These are phyloP conservation scores for Microctenopoma lineatum DNA, from an alignment of 2,797 vertebrate genomes.

Conservation along the genomic window DNA sequence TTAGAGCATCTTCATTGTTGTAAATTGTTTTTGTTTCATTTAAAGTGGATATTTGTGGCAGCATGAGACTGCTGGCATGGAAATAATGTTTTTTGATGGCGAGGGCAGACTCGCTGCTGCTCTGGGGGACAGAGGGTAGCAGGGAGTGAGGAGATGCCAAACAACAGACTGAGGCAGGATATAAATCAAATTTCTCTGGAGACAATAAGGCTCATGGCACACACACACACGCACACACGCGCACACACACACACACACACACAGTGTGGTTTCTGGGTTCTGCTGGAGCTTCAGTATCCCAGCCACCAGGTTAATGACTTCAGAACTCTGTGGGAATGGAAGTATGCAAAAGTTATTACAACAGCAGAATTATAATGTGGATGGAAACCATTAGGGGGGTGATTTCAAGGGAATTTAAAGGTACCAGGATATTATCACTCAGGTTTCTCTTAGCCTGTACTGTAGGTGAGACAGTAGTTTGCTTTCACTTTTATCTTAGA, in stretches of 20 bases:
- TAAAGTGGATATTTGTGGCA: conserved; percentile 50
- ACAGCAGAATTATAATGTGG: conserved; percentile 36
- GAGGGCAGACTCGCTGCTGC: conserved; percentile 57
- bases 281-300: conserved; percentile 38
- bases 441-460: background rate
- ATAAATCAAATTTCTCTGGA: conserved; percentile 79
- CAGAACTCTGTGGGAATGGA: conserved; percentile 45
- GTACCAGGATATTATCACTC: conserved; percentile 11
- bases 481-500: conserved; percentile 1
- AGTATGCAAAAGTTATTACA: conserved; percentile 51
- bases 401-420: conserved; percentile 11
- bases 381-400: conserved; percentile 14
- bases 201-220: conserved; percentile 58
- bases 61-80: conserved; percentile 49
- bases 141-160: conserved; percentile 72
- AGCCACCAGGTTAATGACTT: conserved; percentile 70
- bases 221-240: too few relatives aligned
- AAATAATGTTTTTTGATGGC: conserved; percentile 74
- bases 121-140: conserved; percentile 60
- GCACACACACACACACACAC: conserved; percentile 33
- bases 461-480: background rate
- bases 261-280: conserved; percentile 43
- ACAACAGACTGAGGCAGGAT: conserved; percentile 77
- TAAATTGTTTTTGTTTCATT: conserved; percentile 55
- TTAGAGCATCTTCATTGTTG: background rate